phyloP scores from a whole-genome alignment of 2,888 invertebrate species.

The Nineta flava region DNA sequence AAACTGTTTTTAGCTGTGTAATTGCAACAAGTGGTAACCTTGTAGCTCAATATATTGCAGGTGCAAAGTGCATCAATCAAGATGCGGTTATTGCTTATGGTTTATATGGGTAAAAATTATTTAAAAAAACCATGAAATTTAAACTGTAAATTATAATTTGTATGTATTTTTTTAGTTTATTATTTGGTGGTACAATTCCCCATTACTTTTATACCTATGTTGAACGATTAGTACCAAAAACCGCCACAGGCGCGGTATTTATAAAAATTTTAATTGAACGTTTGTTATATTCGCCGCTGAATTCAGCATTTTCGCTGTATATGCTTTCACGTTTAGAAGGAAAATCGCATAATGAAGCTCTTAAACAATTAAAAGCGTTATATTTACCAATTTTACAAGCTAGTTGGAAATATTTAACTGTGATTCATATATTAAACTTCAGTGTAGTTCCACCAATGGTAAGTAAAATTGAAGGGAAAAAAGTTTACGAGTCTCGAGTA shows the following conservation, averaged over 20 bases:
- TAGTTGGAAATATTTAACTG: conserved; percentile 63
- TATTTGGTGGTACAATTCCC: conserved; percentile 67
- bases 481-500: background rate
- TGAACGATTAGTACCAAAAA: conserved; percentile 42
- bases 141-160: conserved; percentile 3
- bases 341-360: conserved; percentile 46
- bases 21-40: conserved; percentile 57
- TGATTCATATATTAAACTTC: conserved; percentile 58
- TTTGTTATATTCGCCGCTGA: conserved; percentile 51
- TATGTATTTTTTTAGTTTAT: conserved; percentile 33
- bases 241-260: conserved; percentile 28
- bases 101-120: conserved; percentile 47
- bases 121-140: conserved; percentile 3
- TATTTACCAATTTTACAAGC: conserved; percentile 50
- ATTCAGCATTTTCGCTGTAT: conserved; percentile 58
- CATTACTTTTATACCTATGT: conserved; percentile 58
- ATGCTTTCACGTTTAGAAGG: conserved; percentile 61
- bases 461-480: conserved; percentile 20
- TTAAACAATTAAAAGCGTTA: conserved; percentile 42
- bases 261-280: conserved; percentile 56
- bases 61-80: conserved; percentile 40
- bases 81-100: conserved; percentile 59
- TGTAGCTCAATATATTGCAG: conserved; percentile 54
- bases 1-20: conserved; percentile 39
- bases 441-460: conserved; percentile 66